A percentile compares a stretch with the other conserved stretches of the same genome.
phyloP scores from a whole-genome alignment of 2,797 vertebrate species.

The Agapornis canus region DNA sequence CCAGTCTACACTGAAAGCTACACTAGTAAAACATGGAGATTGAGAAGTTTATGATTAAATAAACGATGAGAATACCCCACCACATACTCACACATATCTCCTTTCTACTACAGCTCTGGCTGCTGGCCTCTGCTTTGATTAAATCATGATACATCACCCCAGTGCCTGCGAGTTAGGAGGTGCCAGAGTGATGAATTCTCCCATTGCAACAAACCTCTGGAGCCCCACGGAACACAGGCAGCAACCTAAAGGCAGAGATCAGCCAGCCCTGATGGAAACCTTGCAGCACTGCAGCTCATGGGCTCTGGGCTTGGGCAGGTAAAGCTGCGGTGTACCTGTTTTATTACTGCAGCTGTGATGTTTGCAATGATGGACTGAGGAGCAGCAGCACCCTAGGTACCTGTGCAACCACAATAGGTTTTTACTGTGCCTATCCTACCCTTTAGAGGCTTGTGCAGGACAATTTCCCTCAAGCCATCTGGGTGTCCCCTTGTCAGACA shows the following conservation, averaged over 20 bases:
- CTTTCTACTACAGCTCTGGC: background rate
- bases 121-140: background rate
- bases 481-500: background rate
- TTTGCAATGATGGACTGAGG: too few relatives aligned
- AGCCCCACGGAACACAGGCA: rapidly evolving
- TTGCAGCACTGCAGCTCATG: background rate
- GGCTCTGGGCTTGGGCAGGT: background rate
- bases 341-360: background rate
- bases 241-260: background rate
- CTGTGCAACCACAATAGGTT: rapidly evolving
- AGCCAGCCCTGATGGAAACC: background rate
- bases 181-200: background rate
- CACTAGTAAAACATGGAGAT: background rate
- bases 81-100: background rate
- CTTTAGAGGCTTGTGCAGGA: background rate
- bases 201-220: background rate
- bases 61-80: background rate
- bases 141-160: too few relatives aligned
- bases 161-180: background rate
- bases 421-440: background rate
- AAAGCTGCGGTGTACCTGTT: background rate
- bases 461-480: background rate
- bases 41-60: background rate
- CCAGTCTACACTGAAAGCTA: background rate
- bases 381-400: background rate